Evolutionary conservation across 2,888 invertebrate species (phyloP).

Genomic region (Agelastica alni): DNA sequence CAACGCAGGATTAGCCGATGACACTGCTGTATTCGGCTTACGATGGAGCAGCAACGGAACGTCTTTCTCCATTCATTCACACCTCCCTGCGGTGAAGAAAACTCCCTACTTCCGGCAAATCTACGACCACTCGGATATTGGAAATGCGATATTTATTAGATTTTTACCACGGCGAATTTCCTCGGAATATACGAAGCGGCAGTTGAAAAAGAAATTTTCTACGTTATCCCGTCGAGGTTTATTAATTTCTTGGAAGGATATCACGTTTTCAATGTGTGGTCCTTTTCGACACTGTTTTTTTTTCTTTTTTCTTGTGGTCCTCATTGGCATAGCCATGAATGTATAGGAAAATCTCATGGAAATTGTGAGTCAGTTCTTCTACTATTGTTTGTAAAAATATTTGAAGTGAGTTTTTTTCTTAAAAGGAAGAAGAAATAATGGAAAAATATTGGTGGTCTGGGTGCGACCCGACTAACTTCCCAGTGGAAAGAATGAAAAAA

Average conservation of each 20-base stretch:
- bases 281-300: too few relatives aligned
- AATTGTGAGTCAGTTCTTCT: too few relatives aligned
- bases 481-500: too few relatives aligned
- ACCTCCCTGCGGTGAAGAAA: conserved; percentile 35
- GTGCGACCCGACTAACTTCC: too few relatives aligned
- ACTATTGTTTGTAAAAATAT: too few relatives aligned
- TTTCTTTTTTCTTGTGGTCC: too few relatives aligned
- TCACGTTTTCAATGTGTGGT: too few relatives aligned
- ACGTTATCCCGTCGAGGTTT: conserved; percentile 34
- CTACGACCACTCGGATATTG: conserved; percentile 50
- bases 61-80: conserved; percentile 40
- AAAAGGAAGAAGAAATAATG: too few relatives aligned
- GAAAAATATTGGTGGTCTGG: too few relatives aligned
- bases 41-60: conserved; percentile 22
- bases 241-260: conserved; percentile 32
- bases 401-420: too few relatives aligned
- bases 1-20: conserved; percentile 43
- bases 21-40: conserved; percentile 50
- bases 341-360: too few relatives aligned
- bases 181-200: conserved; percentile 33
- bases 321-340: too few relatives aligned
- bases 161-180: conserved; percentile 51
- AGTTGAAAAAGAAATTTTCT: conserved; percentile 29
- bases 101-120: conserved; percentile 42
- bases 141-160: conserved; percentile 54